phyloP scores from a whole-genome alignment of 1,140 invertebrate species.

The Ceratina australensis region DNA sequence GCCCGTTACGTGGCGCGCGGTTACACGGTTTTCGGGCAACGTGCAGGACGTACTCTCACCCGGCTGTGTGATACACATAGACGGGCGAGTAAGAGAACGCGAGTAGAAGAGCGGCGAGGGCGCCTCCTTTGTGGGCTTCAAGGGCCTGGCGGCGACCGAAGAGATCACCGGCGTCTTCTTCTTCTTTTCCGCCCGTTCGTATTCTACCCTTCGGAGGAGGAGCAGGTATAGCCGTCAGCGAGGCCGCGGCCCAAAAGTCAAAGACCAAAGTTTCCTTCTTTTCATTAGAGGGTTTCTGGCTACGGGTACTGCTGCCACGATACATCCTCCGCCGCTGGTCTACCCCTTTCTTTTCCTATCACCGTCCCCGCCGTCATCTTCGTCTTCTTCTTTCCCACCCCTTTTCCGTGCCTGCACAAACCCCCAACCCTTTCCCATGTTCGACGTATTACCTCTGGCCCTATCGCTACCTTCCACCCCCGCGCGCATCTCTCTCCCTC shows the following conservation, averaged over 20 bases:
- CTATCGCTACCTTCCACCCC: slow-evolving; percentile 37
- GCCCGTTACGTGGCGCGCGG: slow-evolving; percentile 15
- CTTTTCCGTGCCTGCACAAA: not conserved
- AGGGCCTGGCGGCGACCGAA: slow-evolving; percentile 56
- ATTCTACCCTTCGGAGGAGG: slow-evolving; percentile 47
- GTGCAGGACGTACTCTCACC: not conserved
- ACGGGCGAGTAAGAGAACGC: slow-evolving; percentile 2
- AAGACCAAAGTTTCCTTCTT: slow-evolving; percentile 73
- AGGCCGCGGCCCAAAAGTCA: slow-evolving; percentile 63
- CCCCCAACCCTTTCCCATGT: slow-evolving; percentile 44
- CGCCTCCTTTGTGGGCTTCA: slow-evolving; percentile 58
- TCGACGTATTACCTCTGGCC: slow-evolving; percentile 59
- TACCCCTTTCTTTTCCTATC: slow-evolving; percentile 63
- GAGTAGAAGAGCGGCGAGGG: slow-evolving; percentile 3
- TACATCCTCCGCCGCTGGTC: slow-evolving; percentile 53
- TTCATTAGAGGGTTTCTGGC: slow-evolving; percentile 67
- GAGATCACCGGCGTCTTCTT: slow-evolving; percentile 37
- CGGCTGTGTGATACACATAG: slow-evolving; percentile 6
- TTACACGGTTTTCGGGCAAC: slow-evolving; percentile 6
- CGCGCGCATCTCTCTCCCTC: not conserved
- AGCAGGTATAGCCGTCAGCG: slow-evolving; percentile 52
- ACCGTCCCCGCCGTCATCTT: slow-evolving; percentile 24
- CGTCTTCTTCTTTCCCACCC: slow-evolving; percentile 36
- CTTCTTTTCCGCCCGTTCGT: slow-evolving; percentile 45
- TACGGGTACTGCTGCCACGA: slow-evolving; percentile 56